Percentiles rank a stretch among this genome's conserved stretches.
These are phyloP conservation scores for Harlomillsia oculata DNA, from an alignment of 1,140 invertebrate genomes.

Conservation along the genomic window DNA sequence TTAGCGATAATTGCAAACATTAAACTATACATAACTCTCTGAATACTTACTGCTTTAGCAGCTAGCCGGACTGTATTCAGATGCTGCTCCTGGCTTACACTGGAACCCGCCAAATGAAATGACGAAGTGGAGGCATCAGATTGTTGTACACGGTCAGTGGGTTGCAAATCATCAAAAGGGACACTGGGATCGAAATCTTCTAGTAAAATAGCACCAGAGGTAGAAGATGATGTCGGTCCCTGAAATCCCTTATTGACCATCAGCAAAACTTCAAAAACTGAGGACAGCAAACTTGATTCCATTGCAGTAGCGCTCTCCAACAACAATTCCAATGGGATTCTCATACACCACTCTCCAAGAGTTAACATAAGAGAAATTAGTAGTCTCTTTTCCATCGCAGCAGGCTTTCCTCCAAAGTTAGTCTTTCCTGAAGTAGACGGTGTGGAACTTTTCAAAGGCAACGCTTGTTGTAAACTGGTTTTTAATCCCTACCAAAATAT, in stretches of 20 bases:
- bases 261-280: slow-evolving; percentile 44
- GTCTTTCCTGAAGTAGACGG: too few relatives aligned
- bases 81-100: too few relatives aligned
- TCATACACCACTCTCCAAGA: slow-evolving; percentile 87
- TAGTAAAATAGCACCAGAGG: slow-evolving; percentile 27
- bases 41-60: slow-evolving; percentile 41
- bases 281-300: slow-evolving; percentile 40
- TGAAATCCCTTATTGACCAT: slow-evolving; percentile 41
- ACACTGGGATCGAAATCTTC: slow-evolving; percentile 64
- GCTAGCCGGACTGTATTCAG: slow-evolving; percentile 42
- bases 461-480: slow-evolving; percentile 48
- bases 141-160: neutral
- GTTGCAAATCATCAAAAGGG: slow-evolving; percentile 53
- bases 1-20: too few relatives aligned
- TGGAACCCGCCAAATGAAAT: too few relatives aligned
- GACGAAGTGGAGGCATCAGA: too few relatives aligned
- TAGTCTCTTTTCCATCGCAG: slow-evolving; percentile 56
- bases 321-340: slow-evolving; percentile 48
- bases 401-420: slow-evolving; percentile 34
- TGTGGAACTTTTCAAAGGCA: slow-evolving; percentile 42
- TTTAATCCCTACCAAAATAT: slow-evolving; percentile 47
- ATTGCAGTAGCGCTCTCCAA: slow-evolving; percentile 37
- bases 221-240: slow-evolving; percentile 25
- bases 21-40: too few relatives aligned
- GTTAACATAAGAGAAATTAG: slow-evolving; percentile 77